Evolutionary conservation across 2,113 vertebrate genomes (phyloP), one percentile per base, ranked within the genome.

Genomic region (Sceloporus undulatus): DNA sequence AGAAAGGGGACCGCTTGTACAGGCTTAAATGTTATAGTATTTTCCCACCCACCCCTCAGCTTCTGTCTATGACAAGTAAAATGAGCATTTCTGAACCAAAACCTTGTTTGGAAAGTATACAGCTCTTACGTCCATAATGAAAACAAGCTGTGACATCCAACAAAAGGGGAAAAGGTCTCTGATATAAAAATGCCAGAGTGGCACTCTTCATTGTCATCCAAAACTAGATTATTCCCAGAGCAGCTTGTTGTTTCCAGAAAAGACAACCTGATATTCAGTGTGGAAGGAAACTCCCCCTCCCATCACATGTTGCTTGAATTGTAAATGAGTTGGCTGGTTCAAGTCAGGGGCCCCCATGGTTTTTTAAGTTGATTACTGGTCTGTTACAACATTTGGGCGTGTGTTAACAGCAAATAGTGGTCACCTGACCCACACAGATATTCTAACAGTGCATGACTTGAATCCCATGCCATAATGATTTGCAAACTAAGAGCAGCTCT

Each of bases 171-270:
- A 92, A 89, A 80, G 86, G 84, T n/a, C 87, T 74, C 82, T 82
- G 66, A 76, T 79, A 83, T 9, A 76, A 90, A 75, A 80, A 88
- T 42, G 87, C 56, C 83, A 76, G 87, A 83, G 66, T 40, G 84
- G 38, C 13, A n/a, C 29, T 85, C 38, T 56, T 29, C 1, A 59
- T 56, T 84, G 56, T 11, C 38, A 74, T 65, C 92, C 85, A 54
- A 59, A 77, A 85, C 76, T 0, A 0, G 75, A 84, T 75, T 54
- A 70, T 23, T 70, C 81, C 0, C 25, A 89, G 83, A 73, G 62
- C 89, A 86, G 88, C 13, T 8, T 73, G 85, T 70, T 83, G 87
- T 90, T 87, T 86, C 90, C 82, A 79, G 88, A 95, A 78, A 87
- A 79, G 70, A 71, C 80, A 65, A 10, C 3, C 23, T 88, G 82